Conservation (phyloP, 1,140 invertebrate species). For the Drosophila saltans region DNA sequence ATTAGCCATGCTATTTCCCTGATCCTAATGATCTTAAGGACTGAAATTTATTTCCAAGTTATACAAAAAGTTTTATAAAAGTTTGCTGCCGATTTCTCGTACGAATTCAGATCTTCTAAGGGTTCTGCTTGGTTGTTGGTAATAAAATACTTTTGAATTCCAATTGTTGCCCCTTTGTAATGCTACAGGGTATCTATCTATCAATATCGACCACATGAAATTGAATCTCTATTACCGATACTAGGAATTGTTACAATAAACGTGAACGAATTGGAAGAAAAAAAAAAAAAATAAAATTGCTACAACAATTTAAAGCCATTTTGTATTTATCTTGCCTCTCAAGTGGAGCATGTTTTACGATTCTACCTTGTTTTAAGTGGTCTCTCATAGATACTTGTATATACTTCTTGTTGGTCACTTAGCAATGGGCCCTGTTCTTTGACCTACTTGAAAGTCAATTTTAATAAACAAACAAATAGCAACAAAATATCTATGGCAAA, state of each 20-base stretch:
- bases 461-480: conserved; percentile 18
- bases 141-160: too few relatives aligned
- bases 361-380: conserved; percentile 1
- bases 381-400: not conserved
- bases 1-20: too few relatives aligned
- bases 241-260: not conserved
- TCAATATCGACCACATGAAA: not conserved
- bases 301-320: not conserved
- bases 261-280: too few relatives aligned
- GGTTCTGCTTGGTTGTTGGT: too few relatives aligned
- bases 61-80: too few relatives aligned
- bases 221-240: not conserved
- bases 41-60: too few relatives aligned
- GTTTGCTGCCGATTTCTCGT: too few relatives aligned
- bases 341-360: not conserved
- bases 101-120: too few relatives aligned
- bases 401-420: conserved; percentile 2
- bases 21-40: too few relatives aligned
- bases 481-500: conserved; percentile 9
- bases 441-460: conserved; percentile 18
- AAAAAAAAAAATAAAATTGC: not conserved
- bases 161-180: not conserved
- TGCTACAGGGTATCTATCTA: not conserved
- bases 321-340: not conserved
- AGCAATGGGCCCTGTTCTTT: conserved; percentile 2